Conservation (phyloP, 2,113 vertebrate species). For the Caloenas nicobarica region DNA sequence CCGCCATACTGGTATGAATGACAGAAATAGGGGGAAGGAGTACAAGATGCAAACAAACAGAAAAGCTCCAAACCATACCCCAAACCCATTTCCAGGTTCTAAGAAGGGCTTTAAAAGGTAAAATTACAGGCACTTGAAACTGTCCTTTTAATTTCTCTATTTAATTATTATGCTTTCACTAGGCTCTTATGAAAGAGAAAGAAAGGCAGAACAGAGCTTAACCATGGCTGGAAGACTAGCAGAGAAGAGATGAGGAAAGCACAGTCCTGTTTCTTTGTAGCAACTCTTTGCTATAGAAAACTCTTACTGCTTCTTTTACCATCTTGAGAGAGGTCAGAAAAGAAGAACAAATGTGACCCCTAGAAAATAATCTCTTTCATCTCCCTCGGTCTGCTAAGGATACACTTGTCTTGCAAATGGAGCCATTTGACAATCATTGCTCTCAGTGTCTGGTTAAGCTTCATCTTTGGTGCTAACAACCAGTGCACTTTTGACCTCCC, state of each 20-base stretch:
- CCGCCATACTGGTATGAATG: background rate
- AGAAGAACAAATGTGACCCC: constrained; percentile 69
- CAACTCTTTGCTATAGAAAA: constrained; percentile 50
- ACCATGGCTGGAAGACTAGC: background rate
- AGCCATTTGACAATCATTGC: constrained; percentile 68
- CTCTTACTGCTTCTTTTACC: constrained; percentile 41
- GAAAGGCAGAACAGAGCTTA: background rate
- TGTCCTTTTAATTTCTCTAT: constrained; percentile 16
- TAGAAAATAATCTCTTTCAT: constrained; percentile 73
- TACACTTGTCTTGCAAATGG: constrained; percentile 74
- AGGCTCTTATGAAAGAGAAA: background rate
- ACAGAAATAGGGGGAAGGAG: background rate
- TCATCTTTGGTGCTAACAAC: constrained; percentile 66
- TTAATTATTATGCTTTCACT: background rate
- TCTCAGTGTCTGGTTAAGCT: constrained; percentile 61
- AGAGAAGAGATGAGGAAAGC: constrained; percentile 4
- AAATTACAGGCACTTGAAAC: background rate
- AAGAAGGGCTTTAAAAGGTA: background rate
- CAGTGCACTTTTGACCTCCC: constrained; percentile 70
- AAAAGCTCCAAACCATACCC: background rate
- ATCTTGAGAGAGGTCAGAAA: constrained; percentile 69
- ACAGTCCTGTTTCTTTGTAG: constrained; percentile 7
- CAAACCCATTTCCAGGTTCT: background rate
- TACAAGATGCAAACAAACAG: background rate
- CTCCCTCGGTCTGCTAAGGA: constrained; percentile 61